Percentiles rank a stretch among this genome's conserved stretches.
phyloP scores from a whole-genome alignment of 2,888 invertebrate genomes.

The Cordilura impudica region DNA sequence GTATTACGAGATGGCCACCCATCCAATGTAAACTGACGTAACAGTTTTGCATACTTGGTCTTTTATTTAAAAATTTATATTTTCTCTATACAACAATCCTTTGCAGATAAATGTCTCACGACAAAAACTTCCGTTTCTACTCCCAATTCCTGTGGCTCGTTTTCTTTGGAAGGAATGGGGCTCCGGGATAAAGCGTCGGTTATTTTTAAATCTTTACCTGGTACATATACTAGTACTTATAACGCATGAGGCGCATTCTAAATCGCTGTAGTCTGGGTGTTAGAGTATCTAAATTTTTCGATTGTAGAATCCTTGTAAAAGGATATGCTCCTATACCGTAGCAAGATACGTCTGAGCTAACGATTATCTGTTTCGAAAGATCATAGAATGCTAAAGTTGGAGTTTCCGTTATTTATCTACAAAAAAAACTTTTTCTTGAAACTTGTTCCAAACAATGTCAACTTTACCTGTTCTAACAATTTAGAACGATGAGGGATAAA shows the following conservation, averaged over 20 bases:
- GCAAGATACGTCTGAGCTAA: no score
- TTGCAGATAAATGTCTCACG: not conserved
- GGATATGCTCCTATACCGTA: no score
- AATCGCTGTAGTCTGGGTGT: not conserved
- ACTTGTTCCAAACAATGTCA: conserved; percentile 21
- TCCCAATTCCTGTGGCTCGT: not conserved
- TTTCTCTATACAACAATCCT: conserved; percentile 3
- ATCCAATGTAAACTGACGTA: conserved; percentile 7
- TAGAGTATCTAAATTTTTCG: not conserved
- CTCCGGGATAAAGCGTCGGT: conserved; percentile 1
- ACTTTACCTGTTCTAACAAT: conserved; percentile 27
- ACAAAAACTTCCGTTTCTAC: not conserved
- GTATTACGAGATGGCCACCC: conserved; percentile 24
- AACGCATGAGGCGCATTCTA: not conserved
- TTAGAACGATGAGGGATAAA: conserved; percentile 16
- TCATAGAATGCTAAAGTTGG: conserved; percentile 12
- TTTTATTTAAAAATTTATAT: no score
- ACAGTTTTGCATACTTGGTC: not conserved
- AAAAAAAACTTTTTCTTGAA: conserved; percentile 13
- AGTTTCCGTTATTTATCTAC: not conserved
- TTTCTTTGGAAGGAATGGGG: not conserved
- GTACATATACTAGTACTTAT: not conserved
- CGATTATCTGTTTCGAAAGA: no score
- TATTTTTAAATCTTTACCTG: not conserved
- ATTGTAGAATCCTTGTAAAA: not conserved